Evolutionary conservation across 2,888 invertebrate species (phyloP), one percentile per base, ranked within the genome.

Genomic region (Aphelenchoides bicaudatus): DNA sequence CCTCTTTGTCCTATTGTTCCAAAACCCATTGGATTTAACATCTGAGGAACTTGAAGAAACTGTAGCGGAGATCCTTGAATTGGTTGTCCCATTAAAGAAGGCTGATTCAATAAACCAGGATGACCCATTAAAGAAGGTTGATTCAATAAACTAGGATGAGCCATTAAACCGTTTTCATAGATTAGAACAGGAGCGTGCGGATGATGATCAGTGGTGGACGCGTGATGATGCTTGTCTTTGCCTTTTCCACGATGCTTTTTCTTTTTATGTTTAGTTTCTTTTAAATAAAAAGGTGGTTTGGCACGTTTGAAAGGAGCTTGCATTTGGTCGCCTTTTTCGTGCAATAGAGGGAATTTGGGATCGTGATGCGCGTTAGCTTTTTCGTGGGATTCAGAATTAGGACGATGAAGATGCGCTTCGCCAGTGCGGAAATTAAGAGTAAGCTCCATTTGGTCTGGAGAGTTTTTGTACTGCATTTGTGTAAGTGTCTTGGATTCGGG

Each of bases 271-370:
- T n/a, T n/a, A 10, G 10, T 43, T 19, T 43, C 21, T n/a, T 43
- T 43, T 19, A 43, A n/a, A 8, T 21, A 21, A 25, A 43, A 43
- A 10, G 43, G 43, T 25, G 43, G 43, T n/a, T 43, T 43, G 23
- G 43, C 43, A 25, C 43, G 43, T 10, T 25, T 25, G 43, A 43
- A 43, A n/a, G 25, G 23, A 19, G 43, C 16, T 10, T 43, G 21
- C 8, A 6, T 19, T 6, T 25, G 43, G 23, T 21, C 6, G 16
- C 25, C 21, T 21, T 43, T 43, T 10, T 43, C 43, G 16, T 19
- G 25, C 43, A 43, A 43, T 10, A 43, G 43, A 27, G 54, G 43
- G 46, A 39, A 54, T 29, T 54, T 54, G 28, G 54, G 43, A 27
- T 48, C 39, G 52, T 30, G 28, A 37, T 25, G 39, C 39, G 3